Evolutionary conservation across 2,113 vertebrate species (phyloP), one percentile per base, ranked within the genome.

Genomic region (Aptenodytes forsteri): DNA sequence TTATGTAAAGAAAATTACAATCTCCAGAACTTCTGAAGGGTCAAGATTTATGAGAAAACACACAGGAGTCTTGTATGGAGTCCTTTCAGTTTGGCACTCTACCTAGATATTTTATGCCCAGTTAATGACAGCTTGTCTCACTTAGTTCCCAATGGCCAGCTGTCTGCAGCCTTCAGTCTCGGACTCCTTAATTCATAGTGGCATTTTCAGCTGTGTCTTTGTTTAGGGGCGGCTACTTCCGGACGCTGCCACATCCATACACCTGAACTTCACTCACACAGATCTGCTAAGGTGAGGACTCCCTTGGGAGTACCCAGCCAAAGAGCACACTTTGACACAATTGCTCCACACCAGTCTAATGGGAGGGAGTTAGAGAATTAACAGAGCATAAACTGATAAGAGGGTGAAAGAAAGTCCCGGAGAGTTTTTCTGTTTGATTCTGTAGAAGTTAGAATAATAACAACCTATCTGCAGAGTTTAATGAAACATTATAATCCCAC

Each of bases 181-280:
- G 2, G 52, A 23, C 40, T 89, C 21, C n/a, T 36, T 38, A 44
- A 69, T 81, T 86, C 26, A 17, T 7, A 38, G 23, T n/a, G 44
- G 27, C 42, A 15, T 61, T 61, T 87, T 55, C 32, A 34, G 20
- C 38, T 26, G 16, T 79, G 49, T 84, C 70, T 64, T 55, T 49
- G 23, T 81, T 83, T 49, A 27, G 17, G 15, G 23, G 6, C 58
- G 44, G 10, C 36, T 87, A 25, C 58, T 59, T 66, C 3, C 0
- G 13, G 69, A 34, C 10, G 26, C 27, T 0, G 1, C 52, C 27
- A n/a, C 11, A 12, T 78, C 83, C 2, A 0, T 42, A 66, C 25
- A 13, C 36, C 47, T 79, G 61, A 78, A 47, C n/a, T 87, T 62
- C 61, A 22, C 16, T 69, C 19, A 5, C 30, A 21, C 4, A 4